Conservation (phyloP, 1,140 invertebrate species). For the Lepidurus arcticus region DNA sequence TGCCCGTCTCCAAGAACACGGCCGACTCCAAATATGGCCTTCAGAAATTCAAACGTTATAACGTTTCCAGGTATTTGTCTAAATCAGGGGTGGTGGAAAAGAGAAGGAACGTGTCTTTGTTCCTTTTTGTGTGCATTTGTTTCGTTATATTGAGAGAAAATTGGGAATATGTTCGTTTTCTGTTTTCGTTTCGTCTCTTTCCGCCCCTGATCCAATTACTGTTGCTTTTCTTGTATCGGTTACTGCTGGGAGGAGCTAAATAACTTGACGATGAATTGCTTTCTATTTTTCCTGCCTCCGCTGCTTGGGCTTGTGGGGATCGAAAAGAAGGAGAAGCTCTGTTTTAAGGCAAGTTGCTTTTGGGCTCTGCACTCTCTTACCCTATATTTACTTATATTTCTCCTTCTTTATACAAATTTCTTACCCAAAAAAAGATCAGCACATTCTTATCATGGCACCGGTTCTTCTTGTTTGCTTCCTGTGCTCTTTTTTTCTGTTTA, state of each 20-base stretch:
- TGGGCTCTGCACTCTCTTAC: not conserved
- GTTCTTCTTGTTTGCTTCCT: constrained; percentile 2
- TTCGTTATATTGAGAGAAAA: no score
- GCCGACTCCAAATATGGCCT: constrained; percentile 96
- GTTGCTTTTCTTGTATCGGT: no score
- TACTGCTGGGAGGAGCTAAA: not conserved
- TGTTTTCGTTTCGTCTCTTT: no score
- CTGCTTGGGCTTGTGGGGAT: constrained; percentile 26
- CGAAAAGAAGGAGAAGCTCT: constrained; percentile 44
- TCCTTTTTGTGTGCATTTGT: not conserved
- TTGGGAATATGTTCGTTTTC: no score
- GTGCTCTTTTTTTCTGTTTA: constrained; percentile 16
- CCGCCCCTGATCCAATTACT: no score
- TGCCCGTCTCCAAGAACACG: constrained; percentile 95
- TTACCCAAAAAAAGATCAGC: not conserved
- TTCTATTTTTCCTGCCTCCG: constrained; percentile 36
- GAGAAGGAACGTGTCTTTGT: not conserved
- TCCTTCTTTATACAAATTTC: not conserved
- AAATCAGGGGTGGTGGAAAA: not conserved
- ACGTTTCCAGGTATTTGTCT: constrained; percentile 43
- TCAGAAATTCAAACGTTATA: constrained; percentile 90
- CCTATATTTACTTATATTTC: no score
- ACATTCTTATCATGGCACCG: constrained; percentile 26
- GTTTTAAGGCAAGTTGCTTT: constrained; percentile 43
- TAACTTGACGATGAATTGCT: constrained; percentile 33